Evolutionary conservation across 2,888 invertebrate genomes (phyloP), one percentile per base, ranked within the genome.

Genomic region (Leptinotarsa rubiginosa): DNA sequence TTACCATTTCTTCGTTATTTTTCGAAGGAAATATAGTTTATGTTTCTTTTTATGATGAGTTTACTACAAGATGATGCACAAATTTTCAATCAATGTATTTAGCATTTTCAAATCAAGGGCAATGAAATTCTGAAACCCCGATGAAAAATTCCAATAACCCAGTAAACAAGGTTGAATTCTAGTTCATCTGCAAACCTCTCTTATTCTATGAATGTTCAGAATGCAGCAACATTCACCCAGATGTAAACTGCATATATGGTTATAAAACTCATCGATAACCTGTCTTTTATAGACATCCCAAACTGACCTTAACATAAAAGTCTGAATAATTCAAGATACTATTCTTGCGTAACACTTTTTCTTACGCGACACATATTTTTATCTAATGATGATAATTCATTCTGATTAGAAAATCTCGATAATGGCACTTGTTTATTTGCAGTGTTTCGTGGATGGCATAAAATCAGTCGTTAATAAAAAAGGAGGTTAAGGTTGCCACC

Each of bases 261-360:
- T 7, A 41, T 52, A 72, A 59, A 22, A 7, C 25, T 4, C 67
- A 64, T 68, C 49, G 70, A 67, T 59, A 74, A 74, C 74, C 70
- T n/a, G 74, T 74, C 62, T 68, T 70, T 74, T 66, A 73, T 73
- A 65, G 69, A 20, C 41, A 73, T 65, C 64, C 64, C 62, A 47
- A 64, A 62, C 47, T 70, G 74, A 74, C 74, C 74, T 74, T 74
- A 74, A 67, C 74, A 74, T 70, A 66, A 70, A 74, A 74, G 62
- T 74, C 62, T 47, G 50, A 68, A 52, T 68, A 64, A 52, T 59
- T 41, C 54, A 56, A 56, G 56, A 22, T 62, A n/a, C n/a, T 59
- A 7, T 41, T 20, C 47, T 69, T 69, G 69, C 47, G 69, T 47
- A 69, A 68, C 41, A 41, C 3, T 54, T 54, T 56, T 69, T 69